Base-by-base conservation (phyloP, 2,113 vertebrate genomes). In the Campylorhamphus procurvoides region DNA sequence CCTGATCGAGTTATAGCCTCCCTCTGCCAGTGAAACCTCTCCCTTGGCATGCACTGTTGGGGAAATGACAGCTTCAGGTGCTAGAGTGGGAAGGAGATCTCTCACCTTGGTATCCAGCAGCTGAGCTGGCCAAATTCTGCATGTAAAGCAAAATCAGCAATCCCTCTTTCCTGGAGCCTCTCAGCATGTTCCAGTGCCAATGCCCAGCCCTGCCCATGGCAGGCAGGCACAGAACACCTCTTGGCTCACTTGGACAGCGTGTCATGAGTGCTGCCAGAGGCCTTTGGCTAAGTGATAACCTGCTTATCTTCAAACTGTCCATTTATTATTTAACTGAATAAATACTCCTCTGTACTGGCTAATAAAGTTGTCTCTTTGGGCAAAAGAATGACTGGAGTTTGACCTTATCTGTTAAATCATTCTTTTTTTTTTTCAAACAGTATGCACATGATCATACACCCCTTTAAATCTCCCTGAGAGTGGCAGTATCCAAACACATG, bases 211-310 rank as follows among this genome's bases (percentile, higher is more conserved):
- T 68, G 59, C 59, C 55, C 1, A 0, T 19, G 46, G 55, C 69
- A 58, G 27, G 8, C 28, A 15, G 55, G 3, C 16, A 8, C 25
- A 12, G 58, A 23, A 8, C 8, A 3, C 15, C 19, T 40, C 75
- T 47, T 52, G 35, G 25, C 83, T 92, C 0, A 0, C 40, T 23
- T 56, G 7, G 14, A 5, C 55, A 37, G 14, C 0, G 0, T 56
- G 37, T 56, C 60, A 8, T 2, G 12, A n/a, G n/a, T 25, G 55
- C 87, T 74, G 14, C 25, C 47, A 87, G 55, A 53, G 66, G 37
- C 31, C 55, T 71, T 37, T 66, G 55, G 42, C 66, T 75, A 42
- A 12, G 20, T 20, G 60, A 79, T 75, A 59, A 90, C 29, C 49
- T 44, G 31, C 60, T 74, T 69, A 66, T 62, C 78, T 78, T 74